A percentile compares a stretch with the other conserved stretches of the same genome.
phyloP scores from a whole-genome alignment of 2,113 vertebrate species.

The Lucifuga dentata region DNA sequence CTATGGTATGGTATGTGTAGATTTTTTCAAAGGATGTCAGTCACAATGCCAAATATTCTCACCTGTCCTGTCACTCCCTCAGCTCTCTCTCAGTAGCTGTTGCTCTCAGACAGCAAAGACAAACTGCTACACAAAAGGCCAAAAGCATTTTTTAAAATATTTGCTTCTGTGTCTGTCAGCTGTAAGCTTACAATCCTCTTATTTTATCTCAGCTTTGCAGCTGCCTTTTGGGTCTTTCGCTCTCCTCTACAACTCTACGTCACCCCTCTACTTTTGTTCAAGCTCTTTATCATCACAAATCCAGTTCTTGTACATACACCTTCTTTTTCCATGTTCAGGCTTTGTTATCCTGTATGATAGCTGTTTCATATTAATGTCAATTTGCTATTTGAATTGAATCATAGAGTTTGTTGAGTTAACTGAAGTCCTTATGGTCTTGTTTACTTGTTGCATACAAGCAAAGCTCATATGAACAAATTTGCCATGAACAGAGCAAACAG shows the following conservation, averaged over 20 bases:
- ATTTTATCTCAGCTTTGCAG: slow-evolving; percentile 57
- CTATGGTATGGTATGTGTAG: slow-evolving; percentile 56
- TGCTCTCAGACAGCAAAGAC: slow-evolving; percentile 4
- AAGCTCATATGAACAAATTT: slow-evolving; percentile 55
- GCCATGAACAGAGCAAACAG: slow-evolving; percentile 48
- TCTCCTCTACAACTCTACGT: slow-evolving; percentile 4
- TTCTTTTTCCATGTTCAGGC: neutral
- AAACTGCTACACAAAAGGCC: slow-evolving; percentile 23
- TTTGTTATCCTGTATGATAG: neutral
- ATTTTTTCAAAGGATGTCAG: slow-evolving; percentile 62
- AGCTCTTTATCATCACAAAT: slow-evolving; percentile 41
- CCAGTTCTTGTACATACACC: no score
- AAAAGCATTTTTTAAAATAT: neutral
- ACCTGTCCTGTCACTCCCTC: slow-evolving; percentile 67
- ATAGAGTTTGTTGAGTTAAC: no score
- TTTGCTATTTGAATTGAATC: no score
- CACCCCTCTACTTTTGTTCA: slow-evolving; percentile 4
- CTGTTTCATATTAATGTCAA: no score
- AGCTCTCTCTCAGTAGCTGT: slow-evolving; percentile 3
- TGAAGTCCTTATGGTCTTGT: no score
- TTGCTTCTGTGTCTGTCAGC: slow-evolving; percentile 22
- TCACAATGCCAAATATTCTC: slow-evolving; percentile 60
- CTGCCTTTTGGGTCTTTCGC: slow-evolving; percentile 33
- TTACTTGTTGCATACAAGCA: slow-evolving; percentile 44
- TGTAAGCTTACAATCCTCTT: slow-evolving; percentile 36